Percentiles rank a stretch among this genome's conserved stretches.
phyloP scores from a whole-genome alignment of 2,113 vertebrate genomes.

The Leucoraja erinaceus region DNA sequence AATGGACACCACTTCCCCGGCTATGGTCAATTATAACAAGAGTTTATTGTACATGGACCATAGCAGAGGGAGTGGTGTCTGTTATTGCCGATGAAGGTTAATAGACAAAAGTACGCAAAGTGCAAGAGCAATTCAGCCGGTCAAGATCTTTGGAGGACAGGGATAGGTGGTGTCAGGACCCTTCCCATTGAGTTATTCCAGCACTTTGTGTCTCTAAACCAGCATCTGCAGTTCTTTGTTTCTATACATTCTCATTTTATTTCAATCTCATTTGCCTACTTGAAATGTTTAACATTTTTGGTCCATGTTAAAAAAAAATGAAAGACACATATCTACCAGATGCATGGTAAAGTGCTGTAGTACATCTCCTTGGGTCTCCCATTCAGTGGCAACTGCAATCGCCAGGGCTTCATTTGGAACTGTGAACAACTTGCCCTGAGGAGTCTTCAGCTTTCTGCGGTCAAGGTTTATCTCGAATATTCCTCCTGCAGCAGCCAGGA shows the following conservation, averaged over 20 bases:
- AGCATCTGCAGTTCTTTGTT: no score
- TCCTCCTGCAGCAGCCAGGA: slow-evolving; percentile 58
- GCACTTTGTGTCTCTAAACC: no score
- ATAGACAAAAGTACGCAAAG: no score
- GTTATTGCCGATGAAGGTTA: no score
- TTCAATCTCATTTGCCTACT: neutral
- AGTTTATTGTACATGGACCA: no score
- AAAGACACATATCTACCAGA: slow-evolving; percentile 60
- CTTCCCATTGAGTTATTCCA: no score
- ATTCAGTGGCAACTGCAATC: slow-evolving; percentile 85
- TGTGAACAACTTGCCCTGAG: slow-evolving; percentile 82
- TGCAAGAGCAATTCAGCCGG: no score
- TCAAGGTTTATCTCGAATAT: slow-evolving; percentile 90
- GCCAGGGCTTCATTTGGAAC: slow-evolving; percentile 85
- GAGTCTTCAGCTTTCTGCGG: slow-evolving; percentile 83
- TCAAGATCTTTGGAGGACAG: no score
- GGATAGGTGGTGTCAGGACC: no score
- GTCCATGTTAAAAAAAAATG: neutral
- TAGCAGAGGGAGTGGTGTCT: no score
- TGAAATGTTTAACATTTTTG: neutral
- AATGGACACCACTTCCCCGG: no score
- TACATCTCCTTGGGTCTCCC: slow-evolving; percentile 85
- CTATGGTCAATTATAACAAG: no score
- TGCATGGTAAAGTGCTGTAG: slow-evolving; percentile 94
- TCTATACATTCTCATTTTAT: neutral